These are phyloP conservation scores for Scomberomorus guttatus DNA, from an alignment of 2,797 vertebrate genomes.

Conservation along the genomic window DNA sequence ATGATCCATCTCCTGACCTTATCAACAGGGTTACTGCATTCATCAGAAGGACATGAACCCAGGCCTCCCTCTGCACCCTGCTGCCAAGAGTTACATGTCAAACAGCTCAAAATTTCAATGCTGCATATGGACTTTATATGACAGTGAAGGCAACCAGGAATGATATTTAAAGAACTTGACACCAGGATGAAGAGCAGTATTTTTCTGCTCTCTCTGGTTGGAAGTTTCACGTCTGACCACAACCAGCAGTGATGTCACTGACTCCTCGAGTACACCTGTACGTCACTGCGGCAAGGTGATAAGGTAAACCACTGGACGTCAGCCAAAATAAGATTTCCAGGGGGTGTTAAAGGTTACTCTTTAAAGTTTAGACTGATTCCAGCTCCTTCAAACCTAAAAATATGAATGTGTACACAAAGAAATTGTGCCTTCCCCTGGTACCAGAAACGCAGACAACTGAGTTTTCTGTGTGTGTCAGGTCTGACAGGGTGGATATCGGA, in stretches of 20 bases:
- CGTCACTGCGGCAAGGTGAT: not conserved
- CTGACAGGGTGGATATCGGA: not conserved
- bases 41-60: not conserved
- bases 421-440: not conserved
- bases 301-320: not conserved
- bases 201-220: too few relatives aligned
- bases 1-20: constrained; percentile 5
- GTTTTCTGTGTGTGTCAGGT: not conserved
- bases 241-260: not conserved
- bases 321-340: not conserved
- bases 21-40: constrained; percentile 8
- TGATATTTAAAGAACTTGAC: too few relatives aligned
- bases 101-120: not conserved
- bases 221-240: not conserved
- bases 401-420: not conserved
- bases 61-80: not conserved
- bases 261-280: too few relatives aligned
- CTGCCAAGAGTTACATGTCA: not conserved
- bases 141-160: not conserved
- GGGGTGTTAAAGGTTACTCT: not conserved
- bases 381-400: not conserved
- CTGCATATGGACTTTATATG: not conserved
- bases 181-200: too few relatives aligned
- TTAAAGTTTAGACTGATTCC: not conserved
- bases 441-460: not conserved